A percentile compares a stretch with the other conserved stretches of the same genome.
Conservation (phyloP, 2,888 invertebrate genomes). For the Baccha elongata region DNA sequence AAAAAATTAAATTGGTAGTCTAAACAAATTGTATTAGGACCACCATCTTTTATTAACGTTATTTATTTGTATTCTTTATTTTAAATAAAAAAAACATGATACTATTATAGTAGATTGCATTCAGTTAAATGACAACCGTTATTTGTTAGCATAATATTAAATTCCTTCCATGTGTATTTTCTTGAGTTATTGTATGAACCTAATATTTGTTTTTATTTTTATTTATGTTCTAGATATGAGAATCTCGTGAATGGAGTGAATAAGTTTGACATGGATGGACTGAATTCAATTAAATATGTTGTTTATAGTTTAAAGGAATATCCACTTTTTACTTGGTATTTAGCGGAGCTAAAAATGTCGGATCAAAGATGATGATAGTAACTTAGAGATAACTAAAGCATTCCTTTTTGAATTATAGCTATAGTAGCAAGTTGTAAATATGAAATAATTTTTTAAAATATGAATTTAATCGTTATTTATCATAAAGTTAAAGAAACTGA, state of each 20-base stretch:
- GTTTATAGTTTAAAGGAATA: constrained; percentile 86
- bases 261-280: constrained; percentile 92
- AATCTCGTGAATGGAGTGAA: constrained; percentile 92
- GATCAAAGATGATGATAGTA: constrained; percentile 78
- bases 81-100: too few relatives aligned
- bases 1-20: too few relatives aligned
- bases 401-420: constrained; percentile 31
- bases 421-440: constrained; percentile 58
- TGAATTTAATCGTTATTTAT: constrained; percentile 58
- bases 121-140: too few relatives aligned
- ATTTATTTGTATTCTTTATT: too few relatives aligned
- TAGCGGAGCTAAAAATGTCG: constrained; percentile 87
- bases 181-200: too few relatives aligned
- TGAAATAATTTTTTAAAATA: constrained; percentile 33
- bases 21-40: too few relatives aligned
- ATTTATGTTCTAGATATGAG: constrained; percentile 91
- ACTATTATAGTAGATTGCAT: too few relatives aligned
- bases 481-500: constrained; percentile 22
- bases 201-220: too few relatives aligned
- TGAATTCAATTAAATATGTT: constrained; percentile 92
- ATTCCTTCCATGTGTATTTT: too few relatives aligned
- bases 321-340: constrained; percentile 91
- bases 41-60: too few relatives aligned
- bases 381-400: constrained; percentile 13
- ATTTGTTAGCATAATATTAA: too few relatives aligned